A percentile compares a stretch with the other conserved stretches of the same genome.
Evolutionary conservation across 2,113 vertebrate species (phyloP).

Genomic region (Notothenia rossii): DNA sequence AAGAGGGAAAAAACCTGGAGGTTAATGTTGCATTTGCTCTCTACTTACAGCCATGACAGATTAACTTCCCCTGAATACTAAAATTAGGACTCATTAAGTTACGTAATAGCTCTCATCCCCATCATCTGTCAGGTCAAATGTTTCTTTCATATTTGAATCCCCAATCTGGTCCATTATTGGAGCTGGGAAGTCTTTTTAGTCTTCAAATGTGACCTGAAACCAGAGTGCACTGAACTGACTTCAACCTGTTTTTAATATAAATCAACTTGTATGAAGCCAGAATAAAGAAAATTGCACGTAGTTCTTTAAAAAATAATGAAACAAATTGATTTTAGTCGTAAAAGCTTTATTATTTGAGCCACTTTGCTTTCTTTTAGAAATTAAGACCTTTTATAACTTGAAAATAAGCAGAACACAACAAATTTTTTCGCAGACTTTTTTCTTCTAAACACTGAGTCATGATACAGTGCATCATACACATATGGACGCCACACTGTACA

Average conservation of each 20-base stretch:
- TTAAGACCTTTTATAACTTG: background rate
- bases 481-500: constrained; percentile 8
- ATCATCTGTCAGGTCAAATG: constrained; percentile 2
- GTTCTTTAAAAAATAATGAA: background rate
- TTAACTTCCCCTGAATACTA: background rate
- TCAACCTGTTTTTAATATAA: background rate
- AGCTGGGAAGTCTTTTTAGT: background rate
- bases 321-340: background rate
- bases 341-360: background rate
- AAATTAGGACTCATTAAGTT: constrained; percentile 6
- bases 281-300: background rate
- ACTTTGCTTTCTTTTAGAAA: background rate
- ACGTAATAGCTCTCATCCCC: constrained; percentile 14
- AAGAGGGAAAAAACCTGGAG: background rate
- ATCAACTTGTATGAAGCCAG: background rate
- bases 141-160: background rate
- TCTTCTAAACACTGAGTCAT: background rate
- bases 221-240: background rate
- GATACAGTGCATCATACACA: background rate
- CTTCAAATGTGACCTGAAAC: background rate
- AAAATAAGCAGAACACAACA: background rate
- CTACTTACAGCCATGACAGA: constrained; percentile 3
- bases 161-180: background rate
- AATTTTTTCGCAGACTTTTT: background rate
- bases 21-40: constrained; percentile 13